Percentiles rank a stretch among this genome's conserved stretches.
Conservation (phyloP, 2,797 vertebrate species). For the Columba guinea region DNA sequence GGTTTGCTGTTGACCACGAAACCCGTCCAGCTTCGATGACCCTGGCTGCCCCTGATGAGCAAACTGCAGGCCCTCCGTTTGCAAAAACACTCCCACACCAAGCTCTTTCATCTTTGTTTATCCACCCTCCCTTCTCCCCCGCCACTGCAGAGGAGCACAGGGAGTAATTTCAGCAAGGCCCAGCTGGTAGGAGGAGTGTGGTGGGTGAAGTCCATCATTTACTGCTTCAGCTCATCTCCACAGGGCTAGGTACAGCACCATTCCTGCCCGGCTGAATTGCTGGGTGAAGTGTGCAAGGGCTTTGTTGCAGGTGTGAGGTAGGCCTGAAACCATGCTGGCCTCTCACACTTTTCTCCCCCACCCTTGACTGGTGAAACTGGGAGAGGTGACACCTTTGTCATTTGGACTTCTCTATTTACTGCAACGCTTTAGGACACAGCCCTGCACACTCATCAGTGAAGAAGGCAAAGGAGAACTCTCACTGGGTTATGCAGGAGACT, state of each 20-base stretch:
- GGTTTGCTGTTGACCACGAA: accelerated
- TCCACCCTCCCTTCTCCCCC: neutral
- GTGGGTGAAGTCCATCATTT: neutral
- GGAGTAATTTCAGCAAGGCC: neutral
- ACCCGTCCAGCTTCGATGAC: neutral
- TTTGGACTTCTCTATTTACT: neutral
- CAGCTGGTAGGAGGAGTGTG: accelerated
- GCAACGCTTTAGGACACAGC: neutral
- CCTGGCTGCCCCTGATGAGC: neutral
- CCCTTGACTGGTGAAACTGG: neutral
- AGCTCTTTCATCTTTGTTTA: neutral
- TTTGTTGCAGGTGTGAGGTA: accelerated
- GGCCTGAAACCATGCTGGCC: neutral
- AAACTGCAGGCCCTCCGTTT: neutral
- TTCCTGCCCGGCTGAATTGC: accelerated
- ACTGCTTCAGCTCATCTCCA: neutral
- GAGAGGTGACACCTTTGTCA: neutral
- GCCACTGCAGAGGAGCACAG: neutral
- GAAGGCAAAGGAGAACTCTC: neutral
- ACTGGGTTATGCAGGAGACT: accelerated
- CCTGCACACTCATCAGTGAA: neutral
- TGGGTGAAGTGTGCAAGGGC: accelerated
- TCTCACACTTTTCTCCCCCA: neutral
- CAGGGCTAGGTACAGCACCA: accelerated
- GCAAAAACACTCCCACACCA: neutral